Conservation (phyloP, 2,797 vertebrate genomes). For the Discoglossus pictus region DNA sequence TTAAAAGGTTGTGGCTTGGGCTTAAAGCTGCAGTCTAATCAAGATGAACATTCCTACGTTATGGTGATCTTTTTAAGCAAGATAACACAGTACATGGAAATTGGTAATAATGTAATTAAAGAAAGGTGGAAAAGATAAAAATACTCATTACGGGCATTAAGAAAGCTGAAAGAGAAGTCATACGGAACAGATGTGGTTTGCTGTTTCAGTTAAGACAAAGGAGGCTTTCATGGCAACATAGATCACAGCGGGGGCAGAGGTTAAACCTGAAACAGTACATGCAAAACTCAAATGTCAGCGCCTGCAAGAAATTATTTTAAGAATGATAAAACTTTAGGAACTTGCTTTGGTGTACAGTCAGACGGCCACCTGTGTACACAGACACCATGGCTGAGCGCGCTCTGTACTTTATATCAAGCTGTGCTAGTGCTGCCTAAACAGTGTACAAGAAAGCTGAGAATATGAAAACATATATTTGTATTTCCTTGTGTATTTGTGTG, state of each 20-base stretch:
- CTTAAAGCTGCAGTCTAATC: constrained; percentile 8
- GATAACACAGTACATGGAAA: not conserved
- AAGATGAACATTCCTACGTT: not conserved
- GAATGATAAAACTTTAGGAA: constrained; percentile 47
- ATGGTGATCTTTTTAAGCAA: not conserved
- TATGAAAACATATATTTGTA: too few species aligned
- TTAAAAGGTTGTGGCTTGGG: too few species aligned
- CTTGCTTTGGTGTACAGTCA: constrained; percentile 23
- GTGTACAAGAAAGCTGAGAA: not conserved
- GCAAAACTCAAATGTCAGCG: constrained; percentile 47
- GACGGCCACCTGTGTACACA: constrained; percentile 20
- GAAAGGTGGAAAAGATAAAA: constrained; percentile 6
- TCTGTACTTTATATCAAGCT: constrained; percentile 3
- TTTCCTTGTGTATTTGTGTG: too few species aligned
- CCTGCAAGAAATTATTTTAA: constrained; percentile 45
- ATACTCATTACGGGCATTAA: constrained; percentile 15
- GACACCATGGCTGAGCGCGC: constrained; percentile 3
- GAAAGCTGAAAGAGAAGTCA: constrained; percentile 31
- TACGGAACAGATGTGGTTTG: constrained; percentile 35
- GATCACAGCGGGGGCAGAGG: constrained; percentile 18
- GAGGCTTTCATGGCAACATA: constrained; percentile 32
- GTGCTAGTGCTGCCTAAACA: constrained; percentile 10
- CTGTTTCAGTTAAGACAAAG: constrained; percentile 13
- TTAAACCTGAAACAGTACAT: constrained; percentile 41
- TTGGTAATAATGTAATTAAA: constrained; percentile 4